Percentiles rank a stretch among this genome's conserved stretches.
These are phyloP conservation scores for Microcebus ravelobensis DNA, from an alignment of 2,113 vertebrate genomes.

Conservation along the genomic window DNA sequence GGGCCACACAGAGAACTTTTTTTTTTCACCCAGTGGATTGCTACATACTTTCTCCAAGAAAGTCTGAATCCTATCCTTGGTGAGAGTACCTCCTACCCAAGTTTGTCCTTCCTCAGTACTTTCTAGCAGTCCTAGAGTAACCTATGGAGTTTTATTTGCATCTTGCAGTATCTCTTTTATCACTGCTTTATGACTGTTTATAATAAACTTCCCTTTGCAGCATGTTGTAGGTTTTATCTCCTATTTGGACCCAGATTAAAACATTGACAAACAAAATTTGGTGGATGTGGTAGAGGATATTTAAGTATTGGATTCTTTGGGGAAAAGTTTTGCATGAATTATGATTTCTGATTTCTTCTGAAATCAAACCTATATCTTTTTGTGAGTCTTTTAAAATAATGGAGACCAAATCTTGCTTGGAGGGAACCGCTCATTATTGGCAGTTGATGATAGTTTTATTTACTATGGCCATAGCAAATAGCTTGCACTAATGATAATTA, in stretches of 20 bases:
- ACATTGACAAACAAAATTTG: not conserved
- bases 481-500: slow-evolving; percentile 81
- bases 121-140: not conserved
- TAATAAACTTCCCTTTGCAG: not conserved
- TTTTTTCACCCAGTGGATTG: not conserved
- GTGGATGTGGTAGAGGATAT: not conserved
- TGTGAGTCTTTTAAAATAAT: slow-evolving; percentile 17
- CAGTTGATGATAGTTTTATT: slow-evolving; percentile 64
- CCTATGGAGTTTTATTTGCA: not conserved
- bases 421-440: not conserved
- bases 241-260: not conserved
- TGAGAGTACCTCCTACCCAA: not conserved
- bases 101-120: not conserved
- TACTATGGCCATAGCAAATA: slow-evolving; percentile 62
- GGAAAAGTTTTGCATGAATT: not conserved
- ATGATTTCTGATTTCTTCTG: not conserved
- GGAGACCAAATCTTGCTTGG: not conserved
- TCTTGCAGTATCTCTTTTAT: not conserved
- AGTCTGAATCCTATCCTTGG: not conserved
- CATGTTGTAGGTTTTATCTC: not conserved
- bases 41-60: not conserved
- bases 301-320: not conserved
- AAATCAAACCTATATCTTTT: not conserved
- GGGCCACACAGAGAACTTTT: not conserved
- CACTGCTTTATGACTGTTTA: not conserved